Conservation (phyloP, 2,888 invertebrate genomes). For the Atethmia centrago region DNA sequence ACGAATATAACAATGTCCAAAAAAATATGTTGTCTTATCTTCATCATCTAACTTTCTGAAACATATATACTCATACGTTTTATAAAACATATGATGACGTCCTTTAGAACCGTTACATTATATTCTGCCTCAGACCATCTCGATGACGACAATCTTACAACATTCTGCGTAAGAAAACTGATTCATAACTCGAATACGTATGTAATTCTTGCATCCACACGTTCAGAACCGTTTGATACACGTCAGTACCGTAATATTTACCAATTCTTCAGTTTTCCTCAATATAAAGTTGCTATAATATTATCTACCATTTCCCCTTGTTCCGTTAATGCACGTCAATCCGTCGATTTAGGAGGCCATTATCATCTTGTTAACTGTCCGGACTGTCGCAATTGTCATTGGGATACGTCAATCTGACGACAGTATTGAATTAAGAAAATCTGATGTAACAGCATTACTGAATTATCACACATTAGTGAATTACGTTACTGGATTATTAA, state of each 20-base stretch:
- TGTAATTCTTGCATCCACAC: background rate
- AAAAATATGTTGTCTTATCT: background rate
- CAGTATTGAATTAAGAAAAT: constrained; percentile 13
- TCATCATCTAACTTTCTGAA: background rate
- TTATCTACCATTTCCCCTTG: constrained; percentile 4
- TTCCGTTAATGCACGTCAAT: constrained; percentile 45
- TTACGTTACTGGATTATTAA: too few relatives aligned
- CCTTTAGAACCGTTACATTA: constrained; percentile 25
- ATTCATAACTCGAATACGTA: constrained; percentile 16
- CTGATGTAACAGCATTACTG: background rate
- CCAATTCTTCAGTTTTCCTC: constrained; percentile 26
- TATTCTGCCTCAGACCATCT: background rate
- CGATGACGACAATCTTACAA: constrained; percentile 36
- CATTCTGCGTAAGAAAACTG: constrained; percentile 29
- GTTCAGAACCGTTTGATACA: background rate
- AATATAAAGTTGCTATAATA: constrained; percentile 1
- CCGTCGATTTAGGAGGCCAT: constrained; percentile 9
- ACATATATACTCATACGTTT: background rate
- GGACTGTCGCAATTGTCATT: constrained; percentile 12
- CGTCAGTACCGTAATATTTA: constrained; percentile 17
- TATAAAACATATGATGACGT: constrained; percentile 22
- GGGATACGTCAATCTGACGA: constrained; percentile 21
- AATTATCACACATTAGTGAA: constrained; percentile 6
- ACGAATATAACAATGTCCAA: background rate
- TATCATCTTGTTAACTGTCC: constrained; percentile 12